Percentiles rank a stretch among this genome's conserved stretches.
phyloP scores from a whole-genome alignment of 2,797 vertebrate species.

The Choloepus didactylus region DNA sequence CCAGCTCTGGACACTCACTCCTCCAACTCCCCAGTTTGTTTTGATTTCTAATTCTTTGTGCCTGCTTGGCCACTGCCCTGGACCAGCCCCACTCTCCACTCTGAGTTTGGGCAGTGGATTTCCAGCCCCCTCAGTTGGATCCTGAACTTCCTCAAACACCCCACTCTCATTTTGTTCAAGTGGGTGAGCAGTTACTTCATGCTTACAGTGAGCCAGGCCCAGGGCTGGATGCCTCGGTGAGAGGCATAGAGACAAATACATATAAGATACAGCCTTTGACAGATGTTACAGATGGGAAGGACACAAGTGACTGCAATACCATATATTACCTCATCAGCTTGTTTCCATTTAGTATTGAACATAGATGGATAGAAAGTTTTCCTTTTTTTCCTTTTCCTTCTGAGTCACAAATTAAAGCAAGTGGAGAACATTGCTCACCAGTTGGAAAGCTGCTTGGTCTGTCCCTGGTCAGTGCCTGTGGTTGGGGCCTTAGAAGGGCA shows the following conservation, averaged over 20 bases:
- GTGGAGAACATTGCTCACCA: constrained; percentile 14
- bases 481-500: neutral
- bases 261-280: neutral
- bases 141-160: neutral
- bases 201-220: neutral
- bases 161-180: neutral
- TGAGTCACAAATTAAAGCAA: constrained; percentile 1
- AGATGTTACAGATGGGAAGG: neutral
- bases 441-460: neutral
- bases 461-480: neutral
- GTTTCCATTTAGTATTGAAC: neutral
- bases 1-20: neutral
- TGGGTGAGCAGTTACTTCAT: neutral
- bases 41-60: constrained; percentile 4
- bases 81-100: neutral
- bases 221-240: neutral
- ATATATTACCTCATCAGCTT: neutral
- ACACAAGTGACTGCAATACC: neutral
- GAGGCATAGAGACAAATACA: neutral
- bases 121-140: constrained; percentile 17
- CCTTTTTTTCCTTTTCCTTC: neutral
- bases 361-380: constrained; percentile 44
- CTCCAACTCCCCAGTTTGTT: neutral
- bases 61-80: neutral
- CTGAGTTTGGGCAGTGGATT: neutral